A percentile compares a stretch with the other conserved stretches of the same genome.
Evolutionary conservation across 2,888 invertebrate genomes (phyloP).

Genomic region (Lumbricus terrestris): DNA sequence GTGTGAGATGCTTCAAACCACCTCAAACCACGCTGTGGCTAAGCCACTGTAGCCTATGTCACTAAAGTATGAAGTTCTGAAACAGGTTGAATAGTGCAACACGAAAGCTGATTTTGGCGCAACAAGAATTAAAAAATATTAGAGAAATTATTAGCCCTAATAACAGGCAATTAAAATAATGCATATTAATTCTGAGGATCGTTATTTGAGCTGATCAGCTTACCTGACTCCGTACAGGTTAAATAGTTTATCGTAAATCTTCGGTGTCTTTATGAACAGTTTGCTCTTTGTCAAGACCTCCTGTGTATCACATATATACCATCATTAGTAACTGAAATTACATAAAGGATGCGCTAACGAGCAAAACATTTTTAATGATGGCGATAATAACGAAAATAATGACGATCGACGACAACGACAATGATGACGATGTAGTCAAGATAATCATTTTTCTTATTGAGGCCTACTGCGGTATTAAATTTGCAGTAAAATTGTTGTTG

Average conservation of each 20-base stretch:
- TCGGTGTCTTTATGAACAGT: background rate
- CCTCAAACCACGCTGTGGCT: background rate
- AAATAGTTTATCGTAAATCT: background rate
- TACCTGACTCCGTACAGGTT: background rate
- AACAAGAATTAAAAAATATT: background rate
- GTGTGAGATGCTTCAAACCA: too few species aligned
- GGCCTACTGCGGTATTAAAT: background rate
- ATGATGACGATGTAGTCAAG: background rate
- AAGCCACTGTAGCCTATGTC: background rate
- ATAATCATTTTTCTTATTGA: too few species aligned
- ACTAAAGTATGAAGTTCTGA: too few species aligned
- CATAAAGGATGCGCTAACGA: background rate
- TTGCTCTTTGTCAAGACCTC: background rate
- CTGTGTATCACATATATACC: background rate
- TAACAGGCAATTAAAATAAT: background rate
- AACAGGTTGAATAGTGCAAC: background rate
- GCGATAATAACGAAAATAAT: background rate
- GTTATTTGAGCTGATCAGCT: background rate
- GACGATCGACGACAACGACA: background rate
- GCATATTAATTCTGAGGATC: background rate
- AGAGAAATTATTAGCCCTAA: background rate
- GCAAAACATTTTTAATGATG: background rate
- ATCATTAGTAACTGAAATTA: background rate
- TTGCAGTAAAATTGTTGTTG: too few species aligned
- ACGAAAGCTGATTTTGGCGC: background rate